Evolutionary conservation across 2,888 invertebrate species (phyloP), one percentile per base, ranked within the genome.

Genomic region (Helleia helle): DNA sequence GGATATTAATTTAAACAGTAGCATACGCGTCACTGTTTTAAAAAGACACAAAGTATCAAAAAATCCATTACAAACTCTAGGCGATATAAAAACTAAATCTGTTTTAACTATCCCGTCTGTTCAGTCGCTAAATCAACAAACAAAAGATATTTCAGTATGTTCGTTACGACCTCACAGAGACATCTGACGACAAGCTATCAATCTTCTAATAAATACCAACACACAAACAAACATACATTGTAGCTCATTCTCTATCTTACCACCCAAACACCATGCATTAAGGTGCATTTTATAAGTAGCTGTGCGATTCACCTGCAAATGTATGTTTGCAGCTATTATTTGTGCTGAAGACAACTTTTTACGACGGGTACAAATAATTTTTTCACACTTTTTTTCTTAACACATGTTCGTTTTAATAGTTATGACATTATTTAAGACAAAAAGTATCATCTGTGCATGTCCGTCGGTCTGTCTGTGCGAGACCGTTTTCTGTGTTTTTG

Each of bases 191-290:
- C 75, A 69, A 62, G 55, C 69, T 65, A 79, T 83, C 72, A 79
- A 81, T 81, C 80, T 79, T 70, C 66, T 67, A 72, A 76, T 76
- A 80, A 79, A 80, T 80, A 75, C 76, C 72, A 65, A 65, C 54
- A 54, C 44, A 41, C 40, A 36, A 43, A 51, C 47, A 51, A 50
- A 45, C 36, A 42, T 55, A 54, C 50, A 47, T 22, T 5, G 22
- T 4, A 5, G 22, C 22, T 5, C 8, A 5, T 6, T 22, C 7
- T 5, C 22, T 5, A 22, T 2, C 2, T 22, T 22, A 2, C 5
- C 22, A 3, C 22, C 22, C 8, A 22, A 22, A 22, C 5, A 1
- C 22, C 2, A 22, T 5, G 8, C 3, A 5, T 6, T 22, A 22
- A 2, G 22, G 5, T 8, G 2, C 22, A 22, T 5, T 22, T 22